Percentiles rank a stretch among this genome's conserved stretches.
These are phyloP conservation scores for Hypomecis atomaria DNA, from an alignment of 2,888 invertebrate species.

Conservation along the genomic window DNA sequence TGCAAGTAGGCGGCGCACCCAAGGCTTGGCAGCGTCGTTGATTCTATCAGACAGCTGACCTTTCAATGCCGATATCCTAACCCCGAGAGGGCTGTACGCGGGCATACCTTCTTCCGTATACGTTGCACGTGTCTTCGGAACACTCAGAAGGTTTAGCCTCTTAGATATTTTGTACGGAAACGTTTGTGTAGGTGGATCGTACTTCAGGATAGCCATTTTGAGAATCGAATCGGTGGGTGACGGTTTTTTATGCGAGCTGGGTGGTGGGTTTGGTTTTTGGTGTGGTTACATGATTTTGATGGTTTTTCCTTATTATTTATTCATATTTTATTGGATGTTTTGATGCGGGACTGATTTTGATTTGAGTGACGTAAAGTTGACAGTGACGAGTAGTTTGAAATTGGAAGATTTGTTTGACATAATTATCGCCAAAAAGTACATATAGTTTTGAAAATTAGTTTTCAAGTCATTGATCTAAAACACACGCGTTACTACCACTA, in stretches of 20 bases:
- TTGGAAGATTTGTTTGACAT: too few relatives aligned
- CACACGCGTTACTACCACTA: too few relatives aligned
- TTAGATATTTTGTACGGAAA: conserved; percentile 13
- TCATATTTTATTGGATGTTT: not conserved
- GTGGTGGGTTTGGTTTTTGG: too few relatives aligned
- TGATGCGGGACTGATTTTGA: not conserved
- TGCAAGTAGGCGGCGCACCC: conserved; percentile 35
- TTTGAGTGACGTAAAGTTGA: conserved; percentile 1
- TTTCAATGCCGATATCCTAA: conserved; percentile 10
- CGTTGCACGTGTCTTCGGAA: not conserved
- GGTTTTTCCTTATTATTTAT: not conserved
- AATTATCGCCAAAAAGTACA: too few relatives aligned
- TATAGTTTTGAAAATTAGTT: too few relatives aligned
- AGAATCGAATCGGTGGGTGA: not conserved
- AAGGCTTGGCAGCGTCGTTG: conserved; percentile 8
- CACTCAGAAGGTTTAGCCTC: conserved; percentile 8
- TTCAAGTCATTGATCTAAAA: too few relatives aligned
- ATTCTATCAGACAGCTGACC: conserved; percentile 2
- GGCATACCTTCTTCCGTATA: conserved; percentile 12
- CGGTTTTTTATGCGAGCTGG: not conserved
- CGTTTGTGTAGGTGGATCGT: conserved; percentile 7
- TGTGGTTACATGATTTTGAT: not conserved
- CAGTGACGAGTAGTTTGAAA: not conserved
- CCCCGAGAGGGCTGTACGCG: not conserved
- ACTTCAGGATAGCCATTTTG: conserved; percentile 6